Evolutionary conservation across 2,113 vertebrate genomes (phyloP).

Genomic region (Oryzias celebensis): DNA sequence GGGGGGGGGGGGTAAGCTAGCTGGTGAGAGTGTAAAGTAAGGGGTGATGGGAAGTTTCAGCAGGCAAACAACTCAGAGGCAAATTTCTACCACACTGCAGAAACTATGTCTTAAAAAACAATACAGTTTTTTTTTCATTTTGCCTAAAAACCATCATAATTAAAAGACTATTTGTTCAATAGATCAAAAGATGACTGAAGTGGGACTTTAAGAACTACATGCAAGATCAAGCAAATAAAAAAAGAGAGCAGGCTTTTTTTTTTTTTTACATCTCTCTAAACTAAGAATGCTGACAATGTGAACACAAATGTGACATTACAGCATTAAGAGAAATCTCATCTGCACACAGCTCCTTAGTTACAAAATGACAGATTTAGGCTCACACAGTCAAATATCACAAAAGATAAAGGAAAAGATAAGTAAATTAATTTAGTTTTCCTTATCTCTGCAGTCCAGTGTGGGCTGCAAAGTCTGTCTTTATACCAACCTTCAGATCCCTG

Average conservation of each 20-base stretch:
- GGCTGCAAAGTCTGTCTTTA: constrained; percentile 10
- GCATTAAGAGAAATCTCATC: too few species aligned
- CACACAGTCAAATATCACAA: neutral
- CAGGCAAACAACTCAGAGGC: too few species aligned
- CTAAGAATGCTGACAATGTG: constrained; percentile 5
- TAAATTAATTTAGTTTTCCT: neutral
- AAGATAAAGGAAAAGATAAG: neutral
- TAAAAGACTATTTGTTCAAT: too few species aligned
- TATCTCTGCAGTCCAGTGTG: neutral
- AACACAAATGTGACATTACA: neutral
- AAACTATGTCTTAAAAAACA: too few species aligned
- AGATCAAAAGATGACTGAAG: too few species aligned
- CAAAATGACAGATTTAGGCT: neutral
- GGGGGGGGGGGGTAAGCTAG: too few species aligned
- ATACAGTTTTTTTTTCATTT: too few species aligned
- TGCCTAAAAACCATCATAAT: too few species aligned
- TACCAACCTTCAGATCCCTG: constrained; percentile 83
- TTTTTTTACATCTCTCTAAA: constrained; percentile 5
- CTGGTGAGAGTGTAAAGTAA: too few species aligned
- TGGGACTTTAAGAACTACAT: neutral
- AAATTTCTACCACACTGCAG: too few species aligned
- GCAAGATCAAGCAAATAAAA: constrained; percentile 3
- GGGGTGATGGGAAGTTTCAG: too few species aligned
- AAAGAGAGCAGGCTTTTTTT: neutral
- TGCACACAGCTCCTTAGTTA: too few species aligned